Evolutionary conservation across 1,140 invertebrate genomes (phyloP).

Genomic region (Ditylenchus dipsaci): DNA sequence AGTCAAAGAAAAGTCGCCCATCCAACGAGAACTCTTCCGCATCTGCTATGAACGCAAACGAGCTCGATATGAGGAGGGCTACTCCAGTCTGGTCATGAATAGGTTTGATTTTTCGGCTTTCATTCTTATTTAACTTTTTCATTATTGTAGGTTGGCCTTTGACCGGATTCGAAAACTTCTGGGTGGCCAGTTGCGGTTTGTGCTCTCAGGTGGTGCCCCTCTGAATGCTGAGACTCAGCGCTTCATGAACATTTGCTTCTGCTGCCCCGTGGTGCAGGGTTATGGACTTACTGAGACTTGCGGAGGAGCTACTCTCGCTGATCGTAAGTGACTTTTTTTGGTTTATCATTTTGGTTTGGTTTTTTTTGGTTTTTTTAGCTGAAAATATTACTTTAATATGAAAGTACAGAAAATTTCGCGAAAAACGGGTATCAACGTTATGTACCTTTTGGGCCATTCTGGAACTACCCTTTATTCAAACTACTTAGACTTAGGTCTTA

Average conservation of each 20-base stretch:
- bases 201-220: constrained; percentile 87
- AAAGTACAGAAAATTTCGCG: no score
- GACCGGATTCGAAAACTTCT: constrained; percentile 73
- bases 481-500: no score
- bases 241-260: constrained; percentile 87
- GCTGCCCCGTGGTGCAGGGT: constrained; percentile 81
- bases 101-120: constrained; percentile 54
- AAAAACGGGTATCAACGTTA: no score
- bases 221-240: constrained; percentile 89
- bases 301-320: constrained; percentile 82
- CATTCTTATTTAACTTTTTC: constrained; percentile 36
- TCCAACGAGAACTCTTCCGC: constrained; percentile 58
- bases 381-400: no score
- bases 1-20: constrained; percentile 45
- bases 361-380: background rate
- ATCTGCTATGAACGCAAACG: constrained; percentile 59
- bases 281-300: constrained; percentile 96
- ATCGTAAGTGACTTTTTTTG: constrained; percentile 64
- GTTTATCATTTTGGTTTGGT: constrained; percentile 15
- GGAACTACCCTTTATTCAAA: no score
- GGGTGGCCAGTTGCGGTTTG: constrained; percentile 77
- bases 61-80: constrained; percentile 71
- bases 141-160: constrained; percentile 70
- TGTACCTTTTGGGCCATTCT: no score
- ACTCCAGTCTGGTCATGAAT: constrained; percentile 76